These are phyloP conservation scores for Melieria omissa DNA, from an alignment of 2,888 invertebrate genomes.

Conservation along the genomic window DNA sequence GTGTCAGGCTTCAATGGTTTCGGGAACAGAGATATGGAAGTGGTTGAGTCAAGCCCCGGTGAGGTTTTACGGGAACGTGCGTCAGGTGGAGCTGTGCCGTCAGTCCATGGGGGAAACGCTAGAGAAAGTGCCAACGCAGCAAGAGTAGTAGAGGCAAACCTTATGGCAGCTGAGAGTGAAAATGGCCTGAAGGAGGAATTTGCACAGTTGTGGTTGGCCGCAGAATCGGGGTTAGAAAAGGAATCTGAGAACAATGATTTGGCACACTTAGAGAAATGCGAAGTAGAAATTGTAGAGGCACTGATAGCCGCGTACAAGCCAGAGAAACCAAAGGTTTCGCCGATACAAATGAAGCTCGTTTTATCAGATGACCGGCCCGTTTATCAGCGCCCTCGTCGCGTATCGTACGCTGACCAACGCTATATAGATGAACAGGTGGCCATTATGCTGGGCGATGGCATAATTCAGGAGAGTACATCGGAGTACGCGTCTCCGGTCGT, in stretches of 20 bases:
- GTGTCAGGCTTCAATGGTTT: too few species aligned
- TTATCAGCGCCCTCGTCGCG: conserved; percentile 15
- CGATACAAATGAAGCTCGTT: conserved; percentile 4
- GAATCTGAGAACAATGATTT: conserved; percentile 8
- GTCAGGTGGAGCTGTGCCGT: too few species aligned
- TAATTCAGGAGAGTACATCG: conserved; percentile 3
- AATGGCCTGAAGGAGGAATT: not conserved
- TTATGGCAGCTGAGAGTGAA: not conserved
- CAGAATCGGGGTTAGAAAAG: not conserved
- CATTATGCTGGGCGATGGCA: not conserved
- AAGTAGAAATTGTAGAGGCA: not conserved
- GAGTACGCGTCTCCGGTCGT: conserved; percentile 16
- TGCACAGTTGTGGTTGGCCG: not conserved
- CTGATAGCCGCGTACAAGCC: not conserved
- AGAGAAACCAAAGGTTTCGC: not conserved
- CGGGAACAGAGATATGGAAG: too few species aligned
- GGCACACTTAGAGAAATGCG: not conserved
- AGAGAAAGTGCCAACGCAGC: not conserved
- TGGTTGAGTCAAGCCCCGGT: too few species aligned
- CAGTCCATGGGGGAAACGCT: too few species aligned
- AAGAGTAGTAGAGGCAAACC: not conserved
- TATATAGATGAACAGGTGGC: conserved; percentile 7
- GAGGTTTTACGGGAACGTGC: too few species aligned
- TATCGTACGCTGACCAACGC: not conserved
- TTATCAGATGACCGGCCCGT: conserved; percentile 5